Percentiles rank a stretch among this genome's conserved stretches.
Evolutionary conservation across 2,113 vertebrate genomes (phyloP).

Genomic region (Columba janthina): DNA sequence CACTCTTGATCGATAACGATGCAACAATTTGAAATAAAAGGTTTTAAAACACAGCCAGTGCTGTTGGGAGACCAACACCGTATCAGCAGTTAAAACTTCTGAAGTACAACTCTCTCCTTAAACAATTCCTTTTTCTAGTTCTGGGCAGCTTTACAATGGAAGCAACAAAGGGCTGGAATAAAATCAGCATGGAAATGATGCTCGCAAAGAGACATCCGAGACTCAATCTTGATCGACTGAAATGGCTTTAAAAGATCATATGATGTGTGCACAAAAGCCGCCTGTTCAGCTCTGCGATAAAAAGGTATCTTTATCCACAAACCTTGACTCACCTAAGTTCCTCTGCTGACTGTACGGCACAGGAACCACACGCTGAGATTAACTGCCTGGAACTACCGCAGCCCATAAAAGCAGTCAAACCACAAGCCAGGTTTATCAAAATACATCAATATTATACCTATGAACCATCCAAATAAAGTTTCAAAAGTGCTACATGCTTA

Average conservation of each 20-base stretch:
- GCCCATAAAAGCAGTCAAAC: neutral
- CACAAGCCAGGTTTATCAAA: neutral
- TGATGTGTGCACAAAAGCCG: neutral
- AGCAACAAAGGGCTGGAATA: neutral
- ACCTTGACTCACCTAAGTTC: neutral
- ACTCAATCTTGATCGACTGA: neutral
- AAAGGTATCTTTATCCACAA: neutral
- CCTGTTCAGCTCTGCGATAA: neutral
- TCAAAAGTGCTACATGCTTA: neutral
- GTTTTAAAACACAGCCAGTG: neutral
- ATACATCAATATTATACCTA: neutral
- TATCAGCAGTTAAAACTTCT: neutral
- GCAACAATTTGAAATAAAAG: neutral
- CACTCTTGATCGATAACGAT: neutral
- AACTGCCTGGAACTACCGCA: neutral
- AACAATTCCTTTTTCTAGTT: neutral
- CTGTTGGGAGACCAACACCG: neutral
- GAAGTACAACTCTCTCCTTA: neutral
- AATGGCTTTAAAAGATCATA: neutral
- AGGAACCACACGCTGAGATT: neutral
- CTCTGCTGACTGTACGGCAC: neutral
- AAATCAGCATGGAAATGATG: neutral
- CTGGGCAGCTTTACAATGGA: neutral
- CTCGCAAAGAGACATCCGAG: neutral
- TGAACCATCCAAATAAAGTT: neutral